These are phyloP conservation scores for Danio aesculapii DNA, from an alignment of 2,797 vertebrate species.

Conservation along the genomic window DNA sequence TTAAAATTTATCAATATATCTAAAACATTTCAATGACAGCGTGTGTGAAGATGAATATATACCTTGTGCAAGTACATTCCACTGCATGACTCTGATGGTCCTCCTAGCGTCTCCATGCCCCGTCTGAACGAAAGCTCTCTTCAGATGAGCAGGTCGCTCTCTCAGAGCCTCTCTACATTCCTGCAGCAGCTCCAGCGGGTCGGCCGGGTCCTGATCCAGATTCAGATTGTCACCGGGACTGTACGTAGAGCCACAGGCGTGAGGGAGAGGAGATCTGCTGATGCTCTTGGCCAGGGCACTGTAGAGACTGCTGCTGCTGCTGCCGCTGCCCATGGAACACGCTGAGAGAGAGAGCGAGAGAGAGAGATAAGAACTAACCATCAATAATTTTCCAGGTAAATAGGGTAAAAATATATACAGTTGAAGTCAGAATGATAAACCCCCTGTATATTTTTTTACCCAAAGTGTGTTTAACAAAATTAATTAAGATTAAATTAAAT, in stretches of 20 bases:
- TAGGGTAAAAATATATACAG: no score
- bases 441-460: no score
- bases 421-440: no score
- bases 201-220: slow-evolving; percentile 74
- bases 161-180: slow-evolving; percentile 88
- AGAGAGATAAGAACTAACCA: no score
- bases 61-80: slow-evolving; percentile 99
- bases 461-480: no score
- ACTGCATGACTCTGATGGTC: slow-evolving; percentile 89
- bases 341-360: slow-evolving; percentile 67
- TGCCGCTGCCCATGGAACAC: slow-evolving; percentile 87
- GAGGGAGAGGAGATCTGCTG: slow-evolving; percentile 75
- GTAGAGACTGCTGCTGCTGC: slow-evolving; percentile 86
- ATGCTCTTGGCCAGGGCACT: slow-evolving; percentile 86
- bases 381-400: no score
- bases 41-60: slow-evolving; percentile 30
- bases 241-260: slow-evolving; percentile 35
- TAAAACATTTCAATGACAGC: no score
- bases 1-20: not conserved
- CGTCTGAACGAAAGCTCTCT: slow-evolving; percentile 82
- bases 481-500: no score
- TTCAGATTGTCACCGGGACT: slow-evolving; percentile 60
- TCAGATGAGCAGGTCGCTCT: slow-evolving; percentile 85
- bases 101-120: slow-evolving; percentile 31
- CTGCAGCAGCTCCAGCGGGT: slow-evolving; percentile 86